Evolutionary conservation across 2,888 invertebrate genomes (phyloP).

Genomic region (Diabrotica balteata): DNA sequence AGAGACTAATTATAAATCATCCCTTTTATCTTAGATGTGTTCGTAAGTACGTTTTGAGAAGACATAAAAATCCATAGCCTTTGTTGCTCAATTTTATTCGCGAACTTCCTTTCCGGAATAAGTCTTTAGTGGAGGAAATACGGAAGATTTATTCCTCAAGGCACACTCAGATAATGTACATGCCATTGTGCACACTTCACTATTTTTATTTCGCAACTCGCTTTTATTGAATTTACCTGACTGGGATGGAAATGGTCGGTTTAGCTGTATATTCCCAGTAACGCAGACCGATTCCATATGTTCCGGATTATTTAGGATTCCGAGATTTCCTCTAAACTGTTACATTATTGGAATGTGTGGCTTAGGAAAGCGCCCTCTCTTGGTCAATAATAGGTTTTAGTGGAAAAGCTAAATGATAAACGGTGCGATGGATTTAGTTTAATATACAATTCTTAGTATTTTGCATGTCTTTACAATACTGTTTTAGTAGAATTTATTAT

Average conservation of each 20-base stretch:
- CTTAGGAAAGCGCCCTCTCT: constrained; percentile 17
- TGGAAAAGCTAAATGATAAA: constrained; percentile 7
- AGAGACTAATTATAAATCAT: too few relatives aligned
- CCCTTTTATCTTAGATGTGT: too few relatives aligned
- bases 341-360: constrained; percentile 21
- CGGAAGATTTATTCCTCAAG: constrained; percentile 34
- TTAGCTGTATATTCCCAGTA: constrained; percentile 23
- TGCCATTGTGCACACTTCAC: constrained; percentile 39
- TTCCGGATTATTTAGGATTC: constrained; percentile 20
- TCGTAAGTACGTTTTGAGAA: neutral
- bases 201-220: constrained; percentile 35
- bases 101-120: constrained; percentile 4
- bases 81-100: constrained; percentile 3
- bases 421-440: neutral
- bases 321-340: constrained; percentile 17
- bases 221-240: constrained; percentile 42
- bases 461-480: neutral
- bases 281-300: constrained; percentile 12
- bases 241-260: constrained; percentile 29
- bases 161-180: constrained; percentile 35
- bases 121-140: constrained; percentile 6
- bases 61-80: neutral
- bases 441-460: neutral
- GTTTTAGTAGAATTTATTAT: too few relatives aligned
- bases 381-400: constrained; percentile 21